Evolutionary conservation across 2,797 vertebrate species (phyloP).

Genomic region (Limosa lapponica): DNA sequence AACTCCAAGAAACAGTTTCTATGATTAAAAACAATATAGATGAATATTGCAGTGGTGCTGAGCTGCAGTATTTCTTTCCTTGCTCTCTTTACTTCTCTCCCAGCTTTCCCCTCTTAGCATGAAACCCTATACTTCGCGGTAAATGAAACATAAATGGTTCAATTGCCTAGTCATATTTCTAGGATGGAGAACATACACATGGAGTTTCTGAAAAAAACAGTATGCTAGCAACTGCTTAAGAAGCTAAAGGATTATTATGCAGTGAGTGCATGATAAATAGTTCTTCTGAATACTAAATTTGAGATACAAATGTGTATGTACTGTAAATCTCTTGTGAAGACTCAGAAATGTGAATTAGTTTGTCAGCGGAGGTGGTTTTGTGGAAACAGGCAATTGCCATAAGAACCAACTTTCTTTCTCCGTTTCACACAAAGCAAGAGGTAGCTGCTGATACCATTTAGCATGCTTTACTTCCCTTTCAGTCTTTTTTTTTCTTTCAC

Average conservation of each 20-base stretch:
- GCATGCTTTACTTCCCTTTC: background rate
- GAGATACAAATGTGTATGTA: background rate
- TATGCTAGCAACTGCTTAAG: background rate
- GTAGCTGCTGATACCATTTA: constrained; percentile 7
- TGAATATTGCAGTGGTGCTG: constrained; percentile 21
- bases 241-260: background rate
- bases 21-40: constrained; percentile 50
- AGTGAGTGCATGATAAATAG: background rate
- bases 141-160: constrained; percentile 47
- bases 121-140: constrained; percentile 7
- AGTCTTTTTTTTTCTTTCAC: background rate
- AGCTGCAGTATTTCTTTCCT: constrained; percentile 25
- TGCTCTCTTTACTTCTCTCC: background rate
- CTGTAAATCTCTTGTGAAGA: background rate
- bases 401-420: background rate
- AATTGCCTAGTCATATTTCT: background rate
- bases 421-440: background rate
- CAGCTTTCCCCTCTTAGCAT: background rate
- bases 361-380: background rate
- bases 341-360: background rate
- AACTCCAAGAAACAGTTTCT: constrained; percentile 49
- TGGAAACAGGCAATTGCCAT: background rate
- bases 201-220: background rate
- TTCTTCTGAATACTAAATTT: background rate
- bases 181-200: constrained; percentile 3